Percentiles rank a stretch among this genome's conserved stretches.
phyloP scores from a whole-genome alignment of 2,113 vertebrate species.

The Pedetes capensis region DNA sequence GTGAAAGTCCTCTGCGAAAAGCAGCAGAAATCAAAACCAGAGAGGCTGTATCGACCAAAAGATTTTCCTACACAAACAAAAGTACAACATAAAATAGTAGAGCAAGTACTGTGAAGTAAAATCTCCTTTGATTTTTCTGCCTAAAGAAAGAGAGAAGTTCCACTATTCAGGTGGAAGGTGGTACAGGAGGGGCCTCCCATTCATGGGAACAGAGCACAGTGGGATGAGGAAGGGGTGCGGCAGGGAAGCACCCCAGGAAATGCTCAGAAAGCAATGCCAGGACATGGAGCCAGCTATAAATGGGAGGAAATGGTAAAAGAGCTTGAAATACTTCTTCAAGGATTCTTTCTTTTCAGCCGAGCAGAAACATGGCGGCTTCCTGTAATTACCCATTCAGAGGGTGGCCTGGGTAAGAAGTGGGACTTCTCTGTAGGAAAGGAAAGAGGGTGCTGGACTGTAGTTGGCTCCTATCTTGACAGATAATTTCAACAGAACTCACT shows the following conservation, averaged over 20 bases:
- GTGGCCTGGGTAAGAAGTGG: neutral
- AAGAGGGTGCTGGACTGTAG: neutral
- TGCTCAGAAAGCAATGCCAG: neutral
- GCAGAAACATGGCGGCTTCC: constrained; percentile 38
- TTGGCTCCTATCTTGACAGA: neutral
- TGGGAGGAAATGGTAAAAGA: neutral
- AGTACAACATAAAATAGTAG: neutral
- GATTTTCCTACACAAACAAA: neutral
- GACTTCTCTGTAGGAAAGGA: neutral
- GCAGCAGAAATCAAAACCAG: neutral
- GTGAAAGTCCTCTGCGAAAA: neutral
- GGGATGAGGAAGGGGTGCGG: no score
- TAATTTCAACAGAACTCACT: neutral
- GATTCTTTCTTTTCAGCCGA: constrained; percentile 11
- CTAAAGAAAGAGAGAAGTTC: neutral
- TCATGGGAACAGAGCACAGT: neutral
- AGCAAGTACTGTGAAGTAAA: neutral
- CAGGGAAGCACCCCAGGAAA: neutral
- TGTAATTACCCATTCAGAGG: neutral
- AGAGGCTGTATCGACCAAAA: neutral
- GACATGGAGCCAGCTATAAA: neutral
- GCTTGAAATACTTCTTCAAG: neutral
- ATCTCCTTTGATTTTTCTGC: neutral
- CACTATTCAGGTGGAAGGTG: neutral
- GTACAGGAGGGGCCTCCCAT: neutral